phyloP scores from a whole-genome alignment of 2,888 invertebrate genomes.

The Tineola bisselliella region DNA sequence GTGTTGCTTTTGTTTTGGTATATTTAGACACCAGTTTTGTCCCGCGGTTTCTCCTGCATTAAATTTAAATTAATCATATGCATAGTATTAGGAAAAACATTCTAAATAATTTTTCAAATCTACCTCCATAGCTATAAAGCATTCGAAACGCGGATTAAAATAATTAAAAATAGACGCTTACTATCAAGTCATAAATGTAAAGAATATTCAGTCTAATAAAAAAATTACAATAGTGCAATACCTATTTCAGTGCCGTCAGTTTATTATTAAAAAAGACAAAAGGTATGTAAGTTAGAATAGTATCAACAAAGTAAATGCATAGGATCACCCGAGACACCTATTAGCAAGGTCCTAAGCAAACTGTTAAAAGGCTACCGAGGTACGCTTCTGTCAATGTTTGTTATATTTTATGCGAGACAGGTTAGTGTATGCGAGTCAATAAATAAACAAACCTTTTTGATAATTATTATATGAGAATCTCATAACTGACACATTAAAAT shows the following conservation, averaged over 20 bases:
- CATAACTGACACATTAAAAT: too few species aligned
- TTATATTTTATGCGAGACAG: background rate
- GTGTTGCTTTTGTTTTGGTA: background rate
- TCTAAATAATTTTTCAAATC: too few species aligned
- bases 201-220: too few species aligned
- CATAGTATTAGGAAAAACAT: too few species aligned
- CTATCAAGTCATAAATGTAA: too few species aligned
- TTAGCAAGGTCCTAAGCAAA: constrained; percentile 48
- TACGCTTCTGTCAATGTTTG: constrained; percentile 55
- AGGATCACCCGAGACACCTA: constrained; percentile 44
- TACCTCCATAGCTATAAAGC: too few species aligned
- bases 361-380: constrained; percentile 62
- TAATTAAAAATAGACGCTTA: too few species aligned
- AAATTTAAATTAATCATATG: too few species aligned
- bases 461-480: background rate
- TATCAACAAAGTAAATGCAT: background rate
- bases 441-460: background rate
- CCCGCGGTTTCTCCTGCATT: too few species aligned
- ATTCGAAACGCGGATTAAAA: too few species aligned
- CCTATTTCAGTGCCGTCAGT: background rate
- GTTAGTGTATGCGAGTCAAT: background rate
- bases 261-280: background rate
- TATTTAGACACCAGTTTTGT: too few species aligned
- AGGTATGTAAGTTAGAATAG: background rate
- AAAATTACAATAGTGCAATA: too few species aligned